Evolutionary conservation across 1,140 invertebrate genomes (phyloP).

Genomic region (Helicorthomorpha holstii): DNA sequence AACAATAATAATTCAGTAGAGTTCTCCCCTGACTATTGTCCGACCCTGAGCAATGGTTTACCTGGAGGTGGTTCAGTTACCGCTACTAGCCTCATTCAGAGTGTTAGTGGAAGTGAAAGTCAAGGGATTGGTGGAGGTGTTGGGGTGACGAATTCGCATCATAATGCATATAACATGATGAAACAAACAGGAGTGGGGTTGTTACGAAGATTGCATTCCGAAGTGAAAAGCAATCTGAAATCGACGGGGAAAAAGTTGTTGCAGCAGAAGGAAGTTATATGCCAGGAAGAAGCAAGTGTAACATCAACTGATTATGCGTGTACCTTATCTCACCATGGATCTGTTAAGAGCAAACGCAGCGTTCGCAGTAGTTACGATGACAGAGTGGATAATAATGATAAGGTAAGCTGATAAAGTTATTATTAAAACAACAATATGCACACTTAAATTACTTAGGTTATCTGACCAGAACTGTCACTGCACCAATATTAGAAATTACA

Average conservation of each 20-base stretch:
- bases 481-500: too few relatives aligned
- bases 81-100: too few relatives aligned
- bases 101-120: neutral
- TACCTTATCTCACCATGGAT: slow-evolving; percentile 4
- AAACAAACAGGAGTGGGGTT: slow-evolving; percentile 10
- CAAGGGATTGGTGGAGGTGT: neutral
- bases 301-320: neutral
- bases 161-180: slow-evolving; percentile 5
- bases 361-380: neutral
- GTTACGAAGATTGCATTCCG: slow-evolving; percentile 13
- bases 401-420: too few relatives aligned
- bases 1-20: neutral
- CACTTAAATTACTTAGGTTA: too few relatives aligned
- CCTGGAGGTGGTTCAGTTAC: too few relatives aligned
- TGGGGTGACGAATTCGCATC: slow-evolving; percentile 1
- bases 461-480: too few relatives aligned
- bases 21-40: too few relatives aligned
- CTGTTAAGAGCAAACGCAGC: neutral
- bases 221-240: slow-evolving; percentile 12
- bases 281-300: neutral
- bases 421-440: too few relatives aligned
- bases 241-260: neutral
- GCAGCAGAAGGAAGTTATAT: neutral
- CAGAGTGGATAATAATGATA: neutral
- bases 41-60: too few relatives aligned